phyloP scores from a whole-genome alignment of 2,797 vertebrate genomes.

The Borostomias antarcticus region DNA sequence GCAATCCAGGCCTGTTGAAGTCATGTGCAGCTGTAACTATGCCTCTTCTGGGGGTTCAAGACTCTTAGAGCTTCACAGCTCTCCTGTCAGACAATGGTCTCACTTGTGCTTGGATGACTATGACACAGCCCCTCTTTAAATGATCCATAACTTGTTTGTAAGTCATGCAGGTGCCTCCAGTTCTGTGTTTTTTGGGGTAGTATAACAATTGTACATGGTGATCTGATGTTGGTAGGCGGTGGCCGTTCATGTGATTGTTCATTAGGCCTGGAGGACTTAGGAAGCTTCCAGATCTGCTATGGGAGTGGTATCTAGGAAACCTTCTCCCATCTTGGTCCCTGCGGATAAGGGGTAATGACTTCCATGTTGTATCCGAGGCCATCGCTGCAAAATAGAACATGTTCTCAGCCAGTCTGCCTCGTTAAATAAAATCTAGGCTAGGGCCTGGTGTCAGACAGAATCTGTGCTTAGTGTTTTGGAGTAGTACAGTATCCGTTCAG shows the following conservation, averaged over 20 bases:
- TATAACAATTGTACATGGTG: background rate
- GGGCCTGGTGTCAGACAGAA: background rate
- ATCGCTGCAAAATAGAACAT: too few relatives aligned
- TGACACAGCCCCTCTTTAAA: background rate
- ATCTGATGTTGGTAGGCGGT: background rate
- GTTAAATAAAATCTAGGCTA: too few relatives aligned
- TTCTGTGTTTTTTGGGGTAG: background rate
- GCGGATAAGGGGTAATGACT: background rate
- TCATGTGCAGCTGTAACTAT: slow-evolving; percentile 47
- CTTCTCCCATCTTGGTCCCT: background rate
- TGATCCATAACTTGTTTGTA: background rate
- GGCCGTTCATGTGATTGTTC: background rate
- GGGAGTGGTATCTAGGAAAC: slow-evolving; percentile 1
- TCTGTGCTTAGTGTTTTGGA: background rate
- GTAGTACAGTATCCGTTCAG: background rate
- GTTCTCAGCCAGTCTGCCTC: too few relatives aligned
- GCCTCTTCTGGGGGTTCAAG: slow-evolving; percentile 19
- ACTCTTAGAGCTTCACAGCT: slow-evolving; percentile 2
- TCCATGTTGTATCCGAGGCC: background rate
- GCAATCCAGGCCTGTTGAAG: slow-evolving; percentile 13
- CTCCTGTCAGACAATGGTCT: slow-evolving; percentile 9
- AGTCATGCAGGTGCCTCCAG: background rate
- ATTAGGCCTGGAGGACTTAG: background rate
- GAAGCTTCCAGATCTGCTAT: background rate
- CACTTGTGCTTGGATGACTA: slow-evolving; percentile 5